A percentile compares a stretch with the other conserved stretches of the same genome.
Evolutionary conservation across 2,797 vertebrate species (phyloP).

Genomic region (Sebastes diploproa): DNA sequence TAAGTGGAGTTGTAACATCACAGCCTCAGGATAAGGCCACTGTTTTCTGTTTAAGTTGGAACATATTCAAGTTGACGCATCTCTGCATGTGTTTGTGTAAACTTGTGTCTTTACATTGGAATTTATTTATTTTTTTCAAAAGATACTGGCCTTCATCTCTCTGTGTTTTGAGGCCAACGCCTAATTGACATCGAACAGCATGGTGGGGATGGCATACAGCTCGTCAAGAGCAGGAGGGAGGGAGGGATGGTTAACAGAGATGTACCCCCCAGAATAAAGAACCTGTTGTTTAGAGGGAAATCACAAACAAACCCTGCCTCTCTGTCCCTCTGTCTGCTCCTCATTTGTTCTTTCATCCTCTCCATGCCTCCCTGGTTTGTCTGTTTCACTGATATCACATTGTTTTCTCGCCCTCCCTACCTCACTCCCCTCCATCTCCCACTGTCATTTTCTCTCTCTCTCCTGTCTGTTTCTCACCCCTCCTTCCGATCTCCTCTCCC

Average conservation of each 20-base stretch:
- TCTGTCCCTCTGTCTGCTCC: slow-evolving; percentile 37
- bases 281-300: slow-evolving; percentile 62
- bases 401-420: slow-evolving; percentile 25
- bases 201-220: slow-evolving; percentile 43
- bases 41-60: background rate
- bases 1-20: background rate
- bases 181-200: slow-evolving; percentile 29
- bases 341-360: slow-evolving; percentile 59
- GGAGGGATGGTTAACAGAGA: slow-evolving; percentile 35
- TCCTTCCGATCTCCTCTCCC: slow-evolving; percentile 39
- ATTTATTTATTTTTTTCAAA: background rate
- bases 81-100: background rate
- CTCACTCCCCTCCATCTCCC: slow-evolving; percentile 20
- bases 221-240: slow-evolving; percentile 20
- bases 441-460: slow-evolving; percentile 41
- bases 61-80: background rate
- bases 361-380: slow-evolving; percentile 39
- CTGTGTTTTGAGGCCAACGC: background rate
- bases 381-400: slow-evolving; percentile 62
- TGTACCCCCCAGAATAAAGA: slow-evolving; percentile 62
- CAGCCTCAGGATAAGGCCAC: background rate
- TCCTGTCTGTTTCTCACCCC: slow-evolving; percentile 45
- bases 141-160: background rate
- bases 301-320: slow-evolving; percentile 54
- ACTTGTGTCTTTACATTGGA: background rate